These are phyloP conservation scores for Cephus nigrinus DNA, from an alignment of 2,888 invertebrate genomes.

Conservation along the genomic window DNA sequence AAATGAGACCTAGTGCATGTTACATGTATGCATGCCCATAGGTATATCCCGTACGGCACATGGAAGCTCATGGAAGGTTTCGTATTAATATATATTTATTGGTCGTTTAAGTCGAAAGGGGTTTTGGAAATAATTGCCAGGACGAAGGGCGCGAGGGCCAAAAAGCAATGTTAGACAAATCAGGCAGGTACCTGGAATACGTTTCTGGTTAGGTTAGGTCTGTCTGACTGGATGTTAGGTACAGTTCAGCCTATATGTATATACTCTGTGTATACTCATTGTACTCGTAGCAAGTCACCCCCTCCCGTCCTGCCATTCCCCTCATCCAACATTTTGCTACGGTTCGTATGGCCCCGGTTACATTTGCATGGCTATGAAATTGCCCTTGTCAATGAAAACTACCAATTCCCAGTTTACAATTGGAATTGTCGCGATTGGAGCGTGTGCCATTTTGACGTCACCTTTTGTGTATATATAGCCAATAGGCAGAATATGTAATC, in stretches of 20 bases:
- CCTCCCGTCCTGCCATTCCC: background rate
- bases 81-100: slow-evolving; percentile 34
- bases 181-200: background rate
- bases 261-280: background rate
- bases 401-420: background rate
- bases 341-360: background rate
- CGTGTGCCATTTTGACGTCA: slow-evolving; percentile 44
- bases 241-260: background rate
- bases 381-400: slow-evolving; percentile 4
- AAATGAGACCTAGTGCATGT: background rate
- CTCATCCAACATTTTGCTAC: background rate
- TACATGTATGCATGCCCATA: background rate
- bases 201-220: background rate
- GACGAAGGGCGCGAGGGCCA: background rate
- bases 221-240: background rate
- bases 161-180: background rate
- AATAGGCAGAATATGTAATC: background rate
- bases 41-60: background rate
- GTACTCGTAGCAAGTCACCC: background rate
- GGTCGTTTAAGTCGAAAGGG: slow-evolving; percentile 24
- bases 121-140: background rate
- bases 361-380: slow-evolving; percentile 3
- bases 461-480: background rate
- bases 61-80: slow-evolving; percentile 12
- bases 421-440: slow-evolving; percentile 2